Evolutionary conservation across 2,888 invertebrate species (phyloP).

Genomic region (Myopa tessellatipennis): DNA sequence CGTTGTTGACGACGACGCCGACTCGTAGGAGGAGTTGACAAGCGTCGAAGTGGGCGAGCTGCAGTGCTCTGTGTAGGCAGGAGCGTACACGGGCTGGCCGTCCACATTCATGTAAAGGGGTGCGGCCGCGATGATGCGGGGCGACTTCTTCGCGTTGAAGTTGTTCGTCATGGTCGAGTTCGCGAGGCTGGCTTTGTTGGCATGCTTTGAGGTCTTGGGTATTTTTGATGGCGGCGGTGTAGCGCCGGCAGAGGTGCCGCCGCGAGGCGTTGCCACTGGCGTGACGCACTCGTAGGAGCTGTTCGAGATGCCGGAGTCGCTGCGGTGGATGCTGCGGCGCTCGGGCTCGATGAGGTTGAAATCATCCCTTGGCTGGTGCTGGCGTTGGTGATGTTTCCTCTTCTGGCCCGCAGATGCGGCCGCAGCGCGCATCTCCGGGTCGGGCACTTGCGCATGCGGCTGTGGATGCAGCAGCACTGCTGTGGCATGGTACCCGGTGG

Average conservation of each 20-base stretch:
- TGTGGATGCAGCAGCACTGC: constrained; percentile 57
- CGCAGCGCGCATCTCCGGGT: constrained; percentile 25
- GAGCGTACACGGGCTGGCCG: constrained; percentile 46
- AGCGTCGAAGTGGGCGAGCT: constrained; percentile 52
- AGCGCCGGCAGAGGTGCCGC: constrained; percentile 26
- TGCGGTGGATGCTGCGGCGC: constrained; percentile 66
- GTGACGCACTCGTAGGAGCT: constrained; percentile 71
- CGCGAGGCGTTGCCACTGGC: constrained; percentile 67
- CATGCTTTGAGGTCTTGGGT: constrained; percentile 45
- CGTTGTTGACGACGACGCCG: constrained; percentile 53
- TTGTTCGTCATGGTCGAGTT: constrained; percentile 44
- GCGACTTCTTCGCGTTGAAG: constrained; percentile 46
- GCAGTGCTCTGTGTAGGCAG: constrained; percentile 44
- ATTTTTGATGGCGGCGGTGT: constrained; percentile 49
- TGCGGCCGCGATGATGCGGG: constrained; percentile 47
- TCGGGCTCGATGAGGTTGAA: constrained; percentile 65
- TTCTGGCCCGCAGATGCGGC: constrained; percentile 53
- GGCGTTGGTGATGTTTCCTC: constrained; percentile 63
- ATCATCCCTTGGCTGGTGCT: constrained; percentile 62
- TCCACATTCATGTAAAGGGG: constrained; percentile 60
- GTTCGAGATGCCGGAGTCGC: constrained; percentile 68
- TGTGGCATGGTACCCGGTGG: constrained; percentile 48
- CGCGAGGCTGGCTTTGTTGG: constrained; percentile 31
- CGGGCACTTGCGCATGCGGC: constrained; percentile 43
- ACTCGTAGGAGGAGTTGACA: constrained; percentile 60